phyloP scores from a whole-genome alignment of 2,888 invertebrate genomes.

The Eupeodes latifasciatus region DNA sequence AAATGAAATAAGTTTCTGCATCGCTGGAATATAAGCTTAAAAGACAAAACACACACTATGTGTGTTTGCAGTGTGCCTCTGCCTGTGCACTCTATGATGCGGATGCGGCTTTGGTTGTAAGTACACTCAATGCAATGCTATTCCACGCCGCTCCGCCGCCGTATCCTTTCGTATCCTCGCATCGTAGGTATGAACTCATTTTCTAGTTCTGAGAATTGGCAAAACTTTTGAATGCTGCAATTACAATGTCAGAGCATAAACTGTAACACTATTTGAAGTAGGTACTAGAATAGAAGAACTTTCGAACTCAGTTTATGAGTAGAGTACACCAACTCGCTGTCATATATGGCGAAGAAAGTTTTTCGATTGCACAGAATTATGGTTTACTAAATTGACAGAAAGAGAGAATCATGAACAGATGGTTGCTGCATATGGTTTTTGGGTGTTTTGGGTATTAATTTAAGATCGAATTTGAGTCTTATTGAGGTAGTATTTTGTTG shows the following conservation, averaged over 20 bases:
- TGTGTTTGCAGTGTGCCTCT: too few species aligned
- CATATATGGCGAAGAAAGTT: conserved; percentile 29
- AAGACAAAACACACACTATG: not conserved
- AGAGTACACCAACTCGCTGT: not conserved
- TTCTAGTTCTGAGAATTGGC: conserved; percentile 50
- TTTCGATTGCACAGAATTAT: conserved; percentile 38
- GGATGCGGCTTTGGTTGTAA: not conserved
- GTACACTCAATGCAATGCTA: conserved; percentile 28
- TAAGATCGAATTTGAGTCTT: not conserved
- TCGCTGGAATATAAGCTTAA: not conserved
- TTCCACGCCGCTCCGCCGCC: not conserved
- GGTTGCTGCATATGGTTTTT: not conserved
- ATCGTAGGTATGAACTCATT: conserved; percentile 58
- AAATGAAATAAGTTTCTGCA: conserved; percentile 74
- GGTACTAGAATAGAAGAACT: conserved; percentile 3
- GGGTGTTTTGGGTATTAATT: not conserved
- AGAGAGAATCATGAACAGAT: not conserved
- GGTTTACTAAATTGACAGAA: conserved; percentile 23
- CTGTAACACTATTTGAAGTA: conserved; percentile 23
- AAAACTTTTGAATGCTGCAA: conserved; percentile 60
- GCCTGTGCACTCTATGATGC: not conserved
- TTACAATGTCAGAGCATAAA: conserved; percentile 62
- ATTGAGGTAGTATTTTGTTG: not conserved
- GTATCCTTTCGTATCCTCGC: not conserved
- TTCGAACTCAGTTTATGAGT: not conserved